These are phyloP conservation scores for Ostrea edulis DNA, from an alignment of 1,140 invertebrate species.

Conservation along the genomic window DNA sequence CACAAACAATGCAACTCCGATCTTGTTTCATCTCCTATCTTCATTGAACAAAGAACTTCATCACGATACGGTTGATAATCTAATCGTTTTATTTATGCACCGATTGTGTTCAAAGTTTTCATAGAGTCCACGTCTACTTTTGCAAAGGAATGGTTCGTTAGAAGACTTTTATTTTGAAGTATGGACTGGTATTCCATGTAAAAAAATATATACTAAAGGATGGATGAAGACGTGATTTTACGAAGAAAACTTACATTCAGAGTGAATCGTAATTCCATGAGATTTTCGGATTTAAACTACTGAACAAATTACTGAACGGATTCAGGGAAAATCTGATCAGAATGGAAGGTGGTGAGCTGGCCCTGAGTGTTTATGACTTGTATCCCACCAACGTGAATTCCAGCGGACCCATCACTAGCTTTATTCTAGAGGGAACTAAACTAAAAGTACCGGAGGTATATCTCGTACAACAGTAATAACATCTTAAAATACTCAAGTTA, in stretches of 20 bases:
- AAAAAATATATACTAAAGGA: neutral
- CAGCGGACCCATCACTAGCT: conserved; percentile 48
- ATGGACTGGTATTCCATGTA: neutral
- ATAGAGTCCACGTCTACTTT: neutral
- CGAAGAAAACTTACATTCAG: neutral
- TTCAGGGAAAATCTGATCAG: neutral
- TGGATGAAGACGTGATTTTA: neutral
- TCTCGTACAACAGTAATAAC: too few species aligned
- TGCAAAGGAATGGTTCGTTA: neutral
- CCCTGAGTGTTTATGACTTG: conserved; percentile 51
- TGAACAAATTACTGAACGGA: neutral
- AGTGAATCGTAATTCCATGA: neutral
- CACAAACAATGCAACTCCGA: conserved; percentile 8
- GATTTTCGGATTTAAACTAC: conserved; percentile 19
- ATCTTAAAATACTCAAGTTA: too few species aligned
- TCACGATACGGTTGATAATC: conserved; percentile 7
- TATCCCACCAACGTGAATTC: conserved; percentile 49
- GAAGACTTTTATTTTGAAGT: neutral
- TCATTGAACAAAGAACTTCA: conserved; percentile 11
- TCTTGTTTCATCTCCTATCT: conserved; percentile 24
- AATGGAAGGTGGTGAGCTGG: conserved; percentile 43
- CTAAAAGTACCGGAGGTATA: conserved; percentile 59
- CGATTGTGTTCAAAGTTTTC: neutral
- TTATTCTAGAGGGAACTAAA: conserved; percentile 63
- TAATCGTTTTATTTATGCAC: conserved; percentile 26